Conservation (phyloP, 2,888 invertebrate genomes). For the Phorcus lineatus region DNA sequence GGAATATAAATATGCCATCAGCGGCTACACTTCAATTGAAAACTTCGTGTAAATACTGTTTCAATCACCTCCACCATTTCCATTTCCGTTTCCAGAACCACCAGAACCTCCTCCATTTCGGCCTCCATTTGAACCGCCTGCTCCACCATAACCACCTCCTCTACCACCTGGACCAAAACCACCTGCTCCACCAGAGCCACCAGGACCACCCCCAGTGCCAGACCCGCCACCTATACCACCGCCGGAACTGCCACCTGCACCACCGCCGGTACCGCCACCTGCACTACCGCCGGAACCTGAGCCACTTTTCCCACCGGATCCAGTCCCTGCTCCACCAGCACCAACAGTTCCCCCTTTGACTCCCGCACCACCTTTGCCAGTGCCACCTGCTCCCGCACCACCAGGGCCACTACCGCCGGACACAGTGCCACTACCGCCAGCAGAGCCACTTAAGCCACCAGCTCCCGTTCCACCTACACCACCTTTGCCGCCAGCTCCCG, state of each 20-base stretch:
- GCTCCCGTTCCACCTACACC: background rate
- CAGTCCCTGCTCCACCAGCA: background rate
- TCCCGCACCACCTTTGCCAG: background rate
- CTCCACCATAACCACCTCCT: background rate
- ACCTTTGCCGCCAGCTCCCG: background rate
- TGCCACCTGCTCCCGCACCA: background rate
- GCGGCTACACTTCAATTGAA: too few species aligned
- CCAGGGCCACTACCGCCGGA: background rate
- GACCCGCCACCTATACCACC: background rate
- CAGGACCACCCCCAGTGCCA: background rate
- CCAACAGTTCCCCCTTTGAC: background rate
- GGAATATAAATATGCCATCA: too few species aligned
- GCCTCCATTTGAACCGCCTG: background rate
- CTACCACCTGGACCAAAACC: background rate
- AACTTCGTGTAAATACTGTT: too few species aligned
- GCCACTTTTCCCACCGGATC: background rate
- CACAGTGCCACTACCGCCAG: background rate
- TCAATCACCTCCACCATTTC: background rate
- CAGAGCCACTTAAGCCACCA: background rate
- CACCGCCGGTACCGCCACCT: background rate
- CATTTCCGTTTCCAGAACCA: background rate
- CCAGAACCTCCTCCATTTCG: background rate
- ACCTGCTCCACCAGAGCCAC: background rate
- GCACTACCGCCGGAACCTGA: background rate
- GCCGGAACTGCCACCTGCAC: background rate